These are phyloP conservation scores for Poecilia latipinna DNA, from an alignment of 2,113 vertebrate species.

Conservation along the genomic window DNA sequence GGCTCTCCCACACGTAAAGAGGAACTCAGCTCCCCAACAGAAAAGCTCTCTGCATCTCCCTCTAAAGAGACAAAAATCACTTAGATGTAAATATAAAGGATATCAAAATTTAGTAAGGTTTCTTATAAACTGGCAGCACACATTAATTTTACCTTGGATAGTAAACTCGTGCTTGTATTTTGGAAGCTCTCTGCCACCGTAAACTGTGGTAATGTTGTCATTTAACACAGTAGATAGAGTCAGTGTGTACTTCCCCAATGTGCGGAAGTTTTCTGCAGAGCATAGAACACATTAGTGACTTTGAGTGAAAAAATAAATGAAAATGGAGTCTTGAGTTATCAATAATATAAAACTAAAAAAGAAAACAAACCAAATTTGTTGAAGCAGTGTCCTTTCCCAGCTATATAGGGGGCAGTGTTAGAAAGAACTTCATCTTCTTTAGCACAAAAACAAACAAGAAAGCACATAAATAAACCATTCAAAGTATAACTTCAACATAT, in stretches of 20 bases:
- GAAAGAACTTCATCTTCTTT: constrained; percentile 79
- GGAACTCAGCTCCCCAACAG: constrained; percentile 67
- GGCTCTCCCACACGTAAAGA: constrained; percentile 83
- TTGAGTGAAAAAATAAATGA: neutral
- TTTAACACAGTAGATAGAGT: constrained; percentile 84
- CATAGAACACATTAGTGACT: neutral
- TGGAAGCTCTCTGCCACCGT: constrained; percentile 84
- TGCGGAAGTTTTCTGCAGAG: constrained; percentile 82
- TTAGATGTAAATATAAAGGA: no score
- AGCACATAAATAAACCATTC: no score
- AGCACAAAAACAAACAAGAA: constrained; percentile 44
- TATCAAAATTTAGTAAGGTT: no score
- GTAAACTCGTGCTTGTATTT: constrained; percentile 84
- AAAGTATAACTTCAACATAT: no score
- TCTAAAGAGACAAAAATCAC: constrained; percentile 67
- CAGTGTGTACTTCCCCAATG: constrained; percentile 87
- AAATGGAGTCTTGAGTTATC: neutral
- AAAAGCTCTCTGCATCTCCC: constrained; percentile 85
- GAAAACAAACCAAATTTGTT: neutral
- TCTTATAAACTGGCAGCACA: neutral
- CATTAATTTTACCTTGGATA: constrained; percentile 82
- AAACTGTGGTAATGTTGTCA: constrained; percentile 81
- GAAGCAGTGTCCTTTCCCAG: neutral
- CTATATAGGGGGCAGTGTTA: constrained; percentile 72
- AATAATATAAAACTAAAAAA: constrained; percentile 14